Evolutionary conservation across 2,888 invertebrate genomes (phyloP), one percentile per base, ranked within the genome.

Genomic region (Dorcus hopei): DNA sequence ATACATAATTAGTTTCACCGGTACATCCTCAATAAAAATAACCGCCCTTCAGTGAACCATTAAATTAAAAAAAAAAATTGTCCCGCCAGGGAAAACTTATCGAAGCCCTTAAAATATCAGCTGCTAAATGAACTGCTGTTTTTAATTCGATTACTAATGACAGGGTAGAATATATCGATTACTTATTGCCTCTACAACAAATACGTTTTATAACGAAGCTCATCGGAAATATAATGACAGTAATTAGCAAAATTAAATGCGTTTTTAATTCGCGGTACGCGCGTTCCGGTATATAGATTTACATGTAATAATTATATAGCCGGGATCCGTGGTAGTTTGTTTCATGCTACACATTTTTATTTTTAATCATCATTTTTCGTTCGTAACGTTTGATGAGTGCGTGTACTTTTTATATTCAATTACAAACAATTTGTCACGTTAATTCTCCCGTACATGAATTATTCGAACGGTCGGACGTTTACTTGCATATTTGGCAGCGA

Each of bases 81-180:
- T 40, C 8, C 23, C 16, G 16, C 16, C 26, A 23, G 49, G n/a
- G 38, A 41, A 51, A 26, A 26, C 26, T 6, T 26, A 38, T 52
- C 47, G 49, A 52, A 52, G 48, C 45, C 45, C 23, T 45, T 45
- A 45, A 26, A 59, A 59, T 52, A 59, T 55, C 59, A 59, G 59
- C 59, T 59, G 59, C 52, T 26, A 45, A 54, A 54, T 50, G 59
- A 48, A 51, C 59, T 48, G 38, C 54, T n/a, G 42, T 42, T 48
- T 53, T 58, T 58, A 58, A 52, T 59, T 55, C 40, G 45, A 59
- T 54, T 59, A 59, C 55, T 59, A 59, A 59, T 59, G 55, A 52
- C 55, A 59, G 59, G 59, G 59, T 59, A 51, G 55, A 33, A 55
- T 59, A 55, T 59, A 59, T 59, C 59, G 59, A 59, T 59, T 59